Evolutionary conservation across 2,113 vertebrate species (phyloP), one percentile per base, ranked within the genome.

Genomic region (Bungarus multicinctus): DNA sequence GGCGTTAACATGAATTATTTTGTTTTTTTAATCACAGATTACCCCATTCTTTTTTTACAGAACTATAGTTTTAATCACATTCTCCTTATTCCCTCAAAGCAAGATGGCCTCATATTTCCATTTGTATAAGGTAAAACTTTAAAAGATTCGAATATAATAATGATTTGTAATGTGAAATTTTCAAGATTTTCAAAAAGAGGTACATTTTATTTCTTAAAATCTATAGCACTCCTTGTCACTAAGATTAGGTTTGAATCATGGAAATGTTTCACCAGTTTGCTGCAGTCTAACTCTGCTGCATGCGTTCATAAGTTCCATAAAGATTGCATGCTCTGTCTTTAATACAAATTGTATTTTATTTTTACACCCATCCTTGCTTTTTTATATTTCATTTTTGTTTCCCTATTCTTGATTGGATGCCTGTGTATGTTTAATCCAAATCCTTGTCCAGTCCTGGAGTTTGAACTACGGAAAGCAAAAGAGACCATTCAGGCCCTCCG

Each of bases 381-480:
- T 98, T 98, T 99, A 97, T 98, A 98, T 98, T 98, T 98, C 98
- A 98, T 98, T 98, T 98, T 98, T 98, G 97, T 98, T 98, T 98
- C 98, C 98, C 98, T 98, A 98, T 98, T 98, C 98, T 99, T 98
- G 98, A 98, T 99, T 99, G 99, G 98, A 99, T 99, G 98, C 98
- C 98, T 99, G 97, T 98, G 98, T 98, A 98, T 98, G 98, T 98
- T 98, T 98, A 98, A 98, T 98, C 98, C 99, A 99, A 99, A 98
- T 98, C 98, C 98, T 98, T 99, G 99, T 99, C 99, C 99, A 99
- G 99, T 99, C 98, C 99, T 99, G 99, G 99, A 99, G 98, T 99
- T 99, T 99, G 99, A 99, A 98, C 99, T 99, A 97, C 99, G 99
- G 99, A 99, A 99, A 99, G 99, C 99, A 99, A 99, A 99, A 99